Conservation (phyloP, 2,888 invertebrate species). For the Drosophila monieri region DNA sequence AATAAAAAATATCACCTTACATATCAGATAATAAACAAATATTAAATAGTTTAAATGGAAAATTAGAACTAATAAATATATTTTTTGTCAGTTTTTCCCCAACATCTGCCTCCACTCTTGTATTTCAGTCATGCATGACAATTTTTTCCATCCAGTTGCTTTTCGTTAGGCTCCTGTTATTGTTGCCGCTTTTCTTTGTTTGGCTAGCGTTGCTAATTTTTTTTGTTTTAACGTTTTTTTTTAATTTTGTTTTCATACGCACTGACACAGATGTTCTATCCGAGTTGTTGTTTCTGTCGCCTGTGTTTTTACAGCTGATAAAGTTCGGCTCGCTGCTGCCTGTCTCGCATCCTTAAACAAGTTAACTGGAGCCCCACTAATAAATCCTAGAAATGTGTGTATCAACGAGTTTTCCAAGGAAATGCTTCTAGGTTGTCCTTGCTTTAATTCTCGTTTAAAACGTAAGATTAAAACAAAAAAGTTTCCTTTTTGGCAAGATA, state of each 20-base stretch:
- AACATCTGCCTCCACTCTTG: constrained; percentile 47
- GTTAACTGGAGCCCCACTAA: constrained; percentile 48
- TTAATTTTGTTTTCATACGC: constrained; percentile 54
- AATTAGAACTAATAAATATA: not conserved
- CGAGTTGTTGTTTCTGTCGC: constrained; percentile 15
- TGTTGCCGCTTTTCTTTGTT: constrained; percentile 30
- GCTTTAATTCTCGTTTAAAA: not conserved
- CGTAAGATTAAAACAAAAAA: too few species aligned
- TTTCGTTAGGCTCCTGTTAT: constrained; percentile 27
- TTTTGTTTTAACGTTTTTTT: constrained; percentile 5
- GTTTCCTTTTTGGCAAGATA: too few species aligned
- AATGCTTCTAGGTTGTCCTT: constrained; percentile 11
- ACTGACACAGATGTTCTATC: constrained; percentile 59
- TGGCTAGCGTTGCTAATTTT: constrained; percentile 27
- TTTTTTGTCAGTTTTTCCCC: not conserved
- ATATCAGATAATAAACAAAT: not conserved
- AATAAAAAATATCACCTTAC: too few species aligned
- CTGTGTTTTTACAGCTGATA: constrained; percentile 67
- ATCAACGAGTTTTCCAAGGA: not conserved
- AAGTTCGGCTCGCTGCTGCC: constrained; percentile 48
- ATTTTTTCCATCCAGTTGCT: constrained; percentile 71
- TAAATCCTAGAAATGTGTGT: constrained; percentile 13
- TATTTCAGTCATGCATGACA: constrained; percentile 75
- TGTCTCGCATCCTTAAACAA: constrained; percentile 57
- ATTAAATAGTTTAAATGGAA: not conserved